These are phyloP conservation scores for Drosophila trapezifrons DNA, from an alignment of 1,140 invertebrate species.

Conservation along the genomic window DNA sequence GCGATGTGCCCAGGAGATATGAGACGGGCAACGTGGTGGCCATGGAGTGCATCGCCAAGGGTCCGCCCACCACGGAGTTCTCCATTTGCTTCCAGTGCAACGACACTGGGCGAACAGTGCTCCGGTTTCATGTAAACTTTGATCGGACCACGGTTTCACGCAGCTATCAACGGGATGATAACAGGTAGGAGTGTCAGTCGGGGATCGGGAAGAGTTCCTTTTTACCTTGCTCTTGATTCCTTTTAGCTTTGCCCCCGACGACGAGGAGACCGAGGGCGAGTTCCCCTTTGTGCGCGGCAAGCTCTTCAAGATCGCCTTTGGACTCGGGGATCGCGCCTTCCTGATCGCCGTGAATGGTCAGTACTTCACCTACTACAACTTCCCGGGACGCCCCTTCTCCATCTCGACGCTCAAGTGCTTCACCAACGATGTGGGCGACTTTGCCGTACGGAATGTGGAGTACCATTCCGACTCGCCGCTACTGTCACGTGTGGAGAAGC, in stretches of 20 bases:
- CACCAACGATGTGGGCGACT: constrained; percentile 76
- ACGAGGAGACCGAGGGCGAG: constrained; percentile 83
- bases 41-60: constrained; percentile 82
- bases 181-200: constrained; percentile 46
- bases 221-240: background rate
- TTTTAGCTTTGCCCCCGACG: constrained; percentile 66
- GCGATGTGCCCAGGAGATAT: constrained; percentile 76
- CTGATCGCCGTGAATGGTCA: constrained; percentile 82
- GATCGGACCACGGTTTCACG: constrained; percentile 73
- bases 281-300: constrained; percentile 81
- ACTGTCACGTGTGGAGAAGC: constrained; percentile 74
- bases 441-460: constrained; percentile 72
- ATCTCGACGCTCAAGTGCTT: constrained; percentile 82
- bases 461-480: constrained; percentile 81
- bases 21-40: constrained; percentile 80
- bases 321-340: constrained; percentile 80
- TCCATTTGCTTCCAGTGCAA: constrained; percentile 83
- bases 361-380: constrained; percentile 83
- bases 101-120: constrained; percentile 72
- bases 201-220: background rate
- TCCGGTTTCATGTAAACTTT: constrained; percentile 81
- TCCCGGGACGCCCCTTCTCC: constrained; percentile 71
- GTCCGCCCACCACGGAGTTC: constrained; percentile 76
- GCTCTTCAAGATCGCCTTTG: constrained; percentile 81
- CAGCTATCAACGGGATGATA: constrained; percentile 73